Evolutionary conservation across 2,797 vertebrate genomes (phyloP).

Genomic region (Sebastes oblongus): DNA sequence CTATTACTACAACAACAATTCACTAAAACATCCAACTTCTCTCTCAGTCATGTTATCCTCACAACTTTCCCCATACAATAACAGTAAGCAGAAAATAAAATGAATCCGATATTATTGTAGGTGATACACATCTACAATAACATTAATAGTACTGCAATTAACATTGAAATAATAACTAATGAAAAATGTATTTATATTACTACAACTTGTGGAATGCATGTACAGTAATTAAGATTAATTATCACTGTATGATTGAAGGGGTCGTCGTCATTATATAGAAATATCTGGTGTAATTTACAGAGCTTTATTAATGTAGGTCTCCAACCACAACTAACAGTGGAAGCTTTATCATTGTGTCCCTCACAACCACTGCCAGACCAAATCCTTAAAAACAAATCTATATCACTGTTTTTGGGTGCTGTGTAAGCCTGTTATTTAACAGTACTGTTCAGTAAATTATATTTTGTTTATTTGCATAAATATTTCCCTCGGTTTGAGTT

Average conservation of each 20-base stretch:
- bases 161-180: neutral
- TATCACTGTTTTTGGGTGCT: neutral
- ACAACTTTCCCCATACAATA: neutral
- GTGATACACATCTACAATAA: neutral
- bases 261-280: neutral
- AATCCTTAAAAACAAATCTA: neutral
- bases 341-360: neutral
- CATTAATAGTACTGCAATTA: neutral
- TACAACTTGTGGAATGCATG: neutral
- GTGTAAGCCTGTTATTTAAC: neutral
- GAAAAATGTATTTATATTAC: neutral
- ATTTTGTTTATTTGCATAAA: slow-evolving; percentile 21
- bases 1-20: neutral
- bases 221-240: neutral
- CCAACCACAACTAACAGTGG: neutral
- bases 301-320: neutral
- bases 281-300: neutral
- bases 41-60: neutral
- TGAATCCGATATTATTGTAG: neutral
- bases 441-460: neutral
- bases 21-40: neutral
- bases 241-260: neutral
- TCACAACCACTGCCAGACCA: neutral
- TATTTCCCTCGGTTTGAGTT: slow-evolving; percentile 9
- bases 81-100: neutral